Conservation (phyloP, 2,888 invertebrate genomes). For the Tortrix viridana region DNA sequence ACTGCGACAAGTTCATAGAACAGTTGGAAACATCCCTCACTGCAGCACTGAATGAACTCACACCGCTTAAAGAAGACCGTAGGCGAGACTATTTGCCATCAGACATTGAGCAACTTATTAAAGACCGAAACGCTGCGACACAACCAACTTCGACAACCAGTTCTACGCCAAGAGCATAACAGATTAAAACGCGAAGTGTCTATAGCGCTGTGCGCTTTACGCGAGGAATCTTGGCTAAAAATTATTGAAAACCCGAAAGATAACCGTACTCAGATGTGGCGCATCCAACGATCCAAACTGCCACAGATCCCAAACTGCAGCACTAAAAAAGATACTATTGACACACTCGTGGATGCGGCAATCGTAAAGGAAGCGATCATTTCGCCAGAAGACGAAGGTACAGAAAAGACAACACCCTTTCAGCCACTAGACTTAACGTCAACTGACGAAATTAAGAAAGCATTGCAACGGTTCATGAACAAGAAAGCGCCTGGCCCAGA, state of each 20-base stretch:
- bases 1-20: conserved; percentile 8
- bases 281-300: conserved; percentile 8
- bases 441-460: conserved; percentile 23
- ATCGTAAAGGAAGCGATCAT: background rate
- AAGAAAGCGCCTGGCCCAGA: conserved; percentile 31
- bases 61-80: conserved; percentile 9
- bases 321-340: conserved; percentile 13
- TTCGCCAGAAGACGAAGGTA: background rate
- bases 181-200: background rate
- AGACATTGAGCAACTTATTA: background rate
- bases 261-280: conserved; percentile 4
- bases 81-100: conserved; percentile 11
- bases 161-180: conserved; percentile 1
- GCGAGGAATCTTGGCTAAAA: conserved; percentile 4
- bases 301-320: background rate
- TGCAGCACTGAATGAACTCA: conserved; percentile 3
- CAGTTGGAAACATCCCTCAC: conserved; percentile 8
- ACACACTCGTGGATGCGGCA: background rate
- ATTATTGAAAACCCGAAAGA: conserved; percentile 1
- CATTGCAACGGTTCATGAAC: conserved; percentile 27
- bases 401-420: conserved; percentile 22
- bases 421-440: conserved; percentile 26
- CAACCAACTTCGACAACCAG: background rate
- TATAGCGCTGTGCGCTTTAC: background rate
- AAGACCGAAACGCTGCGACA: conserved; percentile 12